Conservation (phyloP, 2,797 vertebrate genomes). For the Taeniopygia guttata region DNA sequence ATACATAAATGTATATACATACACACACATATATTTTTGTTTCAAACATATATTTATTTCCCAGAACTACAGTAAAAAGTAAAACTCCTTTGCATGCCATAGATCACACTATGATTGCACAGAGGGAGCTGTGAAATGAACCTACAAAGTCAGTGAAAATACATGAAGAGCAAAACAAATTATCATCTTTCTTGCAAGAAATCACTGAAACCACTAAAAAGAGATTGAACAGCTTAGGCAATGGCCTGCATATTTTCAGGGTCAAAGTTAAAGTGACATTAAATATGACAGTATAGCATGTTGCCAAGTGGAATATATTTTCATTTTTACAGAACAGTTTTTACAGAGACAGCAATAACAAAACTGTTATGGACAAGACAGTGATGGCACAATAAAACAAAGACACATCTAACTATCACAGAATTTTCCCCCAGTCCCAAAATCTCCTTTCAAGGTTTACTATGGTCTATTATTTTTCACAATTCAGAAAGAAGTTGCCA, state of each 20-base stretch:
- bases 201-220: background rate
- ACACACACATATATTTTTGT: background rate
- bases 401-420: background rate
- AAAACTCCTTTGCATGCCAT: background rate
- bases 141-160: background rate
- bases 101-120: background rate
- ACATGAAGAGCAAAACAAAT: background rate
- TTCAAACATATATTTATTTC: background rate
- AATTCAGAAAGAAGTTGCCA: background rate
- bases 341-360: background rate
- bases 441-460: background rate
- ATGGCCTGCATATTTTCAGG: background rate
- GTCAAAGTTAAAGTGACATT: background rate
- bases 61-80: background rate
- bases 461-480: background rate
- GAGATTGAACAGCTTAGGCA: background rate
- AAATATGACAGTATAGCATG: background rate
- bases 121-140: background rate
- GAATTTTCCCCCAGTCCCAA: background rate
- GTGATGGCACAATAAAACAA: background rate
- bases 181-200: background rate
- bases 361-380: background rate
- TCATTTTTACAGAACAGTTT: background rate
- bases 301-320: background rate
- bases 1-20: background rate